A percentile compares a stretch with the other conserved stretches of the same genome.
These are phyloP conservation scores for Pardosa pseudoannulata DNA, from an alignment of 2,888 invertebrate genomes.

Conservation along the genomic window DNA sequence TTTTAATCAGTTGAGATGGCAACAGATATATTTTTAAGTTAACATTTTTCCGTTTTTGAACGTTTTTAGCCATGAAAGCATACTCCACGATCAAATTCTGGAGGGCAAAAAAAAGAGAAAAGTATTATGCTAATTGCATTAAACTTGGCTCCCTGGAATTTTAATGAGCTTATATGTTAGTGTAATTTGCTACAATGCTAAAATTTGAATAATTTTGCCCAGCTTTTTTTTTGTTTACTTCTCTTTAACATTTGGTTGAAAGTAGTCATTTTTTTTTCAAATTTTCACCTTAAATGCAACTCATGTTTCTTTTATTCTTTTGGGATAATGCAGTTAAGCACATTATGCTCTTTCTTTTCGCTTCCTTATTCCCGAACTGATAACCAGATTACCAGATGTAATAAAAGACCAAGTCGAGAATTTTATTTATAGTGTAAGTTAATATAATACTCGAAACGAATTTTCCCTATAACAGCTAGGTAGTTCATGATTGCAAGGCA, in stretches of 20 bases:
- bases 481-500: too few relatives aligned
- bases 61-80: neutral
- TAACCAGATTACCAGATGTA: too few relatives aligned
- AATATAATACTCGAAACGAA: too few relatives aligned
- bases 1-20: neutral
- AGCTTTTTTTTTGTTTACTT: neutral
- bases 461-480: too few relatives aligned
- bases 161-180: slow-evolving; percentile 8
- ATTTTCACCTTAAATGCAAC: too few relatives aligned
- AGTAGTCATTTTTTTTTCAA: neutral
- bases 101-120: neutral
- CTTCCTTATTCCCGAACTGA: too few relatives aligned
- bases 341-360: too few relatives aligned
- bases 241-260: too few relatives aligned
- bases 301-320: too few relatives aligned
- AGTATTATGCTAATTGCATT: slow-evolving; percentile 12
- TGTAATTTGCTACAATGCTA: neutral
- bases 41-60: neutral
- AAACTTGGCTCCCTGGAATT: neutral
- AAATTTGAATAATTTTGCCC: neutral
- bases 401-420: too few relatives aligned
- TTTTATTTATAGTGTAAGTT: too few relatives aligned
- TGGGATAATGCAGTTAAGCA: neutral
- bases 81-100: neutral
- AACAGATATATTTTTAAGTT: slow-evolving; percentile 1